These are phyloP conservation scores for Ciconia boyciana DNA, from an alignment of 2,113 vertebrate genomes.

Conservation along the genomic window DNA sequence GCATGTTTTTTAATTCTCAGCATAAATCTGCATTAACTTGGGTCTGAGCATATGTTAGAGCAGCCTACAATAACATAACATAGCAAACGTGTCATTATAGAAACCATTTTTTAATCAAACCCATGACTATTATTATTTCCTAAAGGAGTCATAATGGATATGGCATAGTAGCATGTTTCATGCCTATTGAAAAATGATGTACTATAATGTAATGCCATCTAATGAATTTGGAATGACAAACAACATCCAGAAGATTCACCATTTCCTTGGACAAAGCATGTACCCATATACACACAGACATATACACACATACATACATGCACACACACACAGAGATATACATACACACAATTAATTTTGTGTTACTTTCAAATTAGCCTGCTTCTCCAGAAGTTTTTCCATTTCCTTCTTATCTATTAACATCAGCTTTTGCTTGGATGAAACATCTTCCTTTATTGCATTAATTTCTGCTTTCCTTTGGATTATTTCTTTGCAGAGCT, in stretches of 20 bases:
- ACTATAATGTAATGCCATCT: background rate
- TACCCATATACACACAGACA: background rate
- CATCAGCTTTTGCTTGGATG: constrained; percentile 70
- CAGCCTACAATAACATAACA: background rate
- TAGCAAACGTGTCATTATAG: background rate
- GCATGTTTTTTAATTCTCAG: background rate
- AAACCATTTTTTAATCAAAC: background rate
- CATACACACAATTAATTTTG: background rate
- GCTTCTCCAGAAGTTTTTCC: constrained; percentile 70
- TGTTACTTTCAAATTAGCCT: constrained; percentile 79
- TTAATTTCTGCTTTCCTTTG: constrained; percentile 83
- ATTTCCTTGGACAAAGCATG: background rate
- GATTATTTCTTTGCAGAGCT: constrained; percentile 80
- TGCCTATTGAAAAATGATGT: background rate
- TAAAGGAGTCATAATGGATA: background rate
- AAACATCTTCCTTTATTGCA: constrained; percentile 79
- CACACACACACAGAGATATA: background rate
- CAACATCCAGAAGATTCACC: background rate
- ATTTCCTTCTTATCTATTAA: constrained; percentile 77
- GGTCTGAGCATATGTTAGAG: background rate
- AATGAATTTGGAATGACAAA: background rate
- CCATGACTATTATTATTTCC: background rate
- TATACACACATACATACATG: background rate
- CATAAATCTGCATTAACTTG: background rate
- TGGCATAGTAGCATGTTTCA: background rate